Evolutionary conservation across 2,113 vertebrate species (phyloP).

Genomic region (Elgaria multicarinata): DNA sequence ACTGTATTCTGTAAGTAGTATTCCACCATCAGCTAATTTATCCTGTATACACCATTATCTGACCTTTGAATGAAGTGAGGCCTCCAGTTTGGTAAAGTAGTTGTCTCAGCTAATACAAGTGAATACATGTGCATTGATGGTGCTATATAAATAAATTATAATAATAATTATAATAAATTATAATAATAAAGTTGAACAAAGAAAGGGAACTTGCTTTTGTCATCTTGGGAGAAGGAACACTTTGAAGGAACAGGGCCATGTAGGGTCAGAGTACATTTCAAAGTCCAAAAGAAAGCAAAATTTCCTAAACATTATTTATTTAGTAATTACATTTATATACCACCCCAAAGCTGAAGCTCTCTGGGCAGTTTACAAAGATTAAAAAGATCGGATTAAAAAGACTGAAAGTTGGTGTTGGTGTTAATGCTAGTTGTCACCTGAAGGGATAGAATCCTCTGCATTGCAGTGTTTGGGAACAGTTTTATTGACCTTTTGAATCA

Average conservation of each 20-base stretch:
- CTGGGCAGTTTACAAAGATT: no score
- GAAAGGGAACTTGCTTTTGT: background rate
- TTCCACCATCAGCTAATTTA: background rate
- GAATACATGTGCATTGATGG: no score
- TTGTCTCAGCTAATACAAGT: background rate
- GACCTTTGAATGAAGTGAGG: background rate
- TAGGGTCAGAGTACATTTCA: no score
- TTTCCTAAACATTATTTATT: background rate
- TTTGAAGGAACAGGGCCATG: background rate
- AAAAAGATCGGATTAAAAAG: no score
- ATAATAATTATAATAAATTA: no score
- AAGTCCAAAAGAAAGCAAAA: background rate
- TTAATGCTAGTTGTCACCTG: background rate
- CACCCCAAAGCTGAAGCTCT: no score
- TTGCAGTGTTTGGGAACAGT: background rate
- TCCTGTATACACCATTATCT: background rate
- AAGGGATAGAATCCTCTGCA: background rate
- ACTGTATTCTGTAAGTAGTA: background rate
- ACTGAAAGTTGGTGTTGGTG: background rate
- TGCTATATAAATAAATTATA: no score
- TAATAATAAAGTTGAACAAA: background rate
- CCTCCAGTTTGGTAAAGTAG: background rate
- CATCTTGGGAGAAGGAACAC: background rate
- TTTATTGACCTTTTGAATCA: background rate
- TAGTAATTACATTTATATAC: no score